Conservation (phyloP, 2,797 vertebrate genomes). For the Bradypodion ventrale region DNA sequence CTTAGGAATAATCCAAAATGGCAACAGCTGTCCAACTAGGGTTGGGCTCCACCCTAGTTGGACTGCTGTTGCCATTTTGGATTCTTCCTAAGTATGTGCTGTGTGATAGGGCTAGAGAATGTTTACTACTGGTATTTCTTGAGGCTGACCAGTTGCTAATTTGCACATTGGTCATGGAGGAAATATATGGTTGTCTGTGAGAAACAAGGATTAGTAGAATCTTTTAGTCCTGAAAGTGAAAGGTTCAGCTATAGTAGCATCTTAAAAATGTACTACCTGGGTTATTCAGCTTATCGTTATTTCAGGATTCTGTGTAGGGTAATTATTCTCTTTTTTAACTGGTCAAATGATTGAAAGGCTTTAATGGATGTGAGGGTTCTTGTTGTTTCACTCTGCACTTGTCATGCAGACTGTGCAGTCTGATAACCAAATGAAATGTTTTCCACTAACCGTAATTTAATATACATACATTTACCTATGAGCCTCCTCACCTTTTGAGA, state of each 20-base stretch:
- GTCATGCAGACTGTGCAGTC: not conserved
- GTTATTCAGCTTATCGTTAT: not conserved
- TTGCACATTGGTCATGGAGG: not conserved
- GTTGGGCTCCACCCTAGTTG: too few species aligned
- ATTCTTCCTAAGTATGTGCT: too few species aligned
- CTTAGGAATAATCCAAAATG: too few species aligned
- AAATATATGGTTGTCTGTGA: slow-evolving; percentile 22
- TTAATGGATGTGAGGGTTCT: not conserved
- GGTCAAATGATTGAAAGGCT: not conserved
- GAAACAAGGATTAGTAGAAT: slow-evolving; percentile 18
- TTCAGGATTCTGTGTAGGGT: not conserved
- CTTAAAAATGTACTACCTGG: not conserved
- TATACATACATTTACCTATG: too few species aligned
- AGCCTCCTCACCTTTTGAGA: too few species aligned
- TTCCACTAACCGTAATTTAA: too few species aligned
- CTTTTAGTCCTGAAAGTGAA: not conserved
- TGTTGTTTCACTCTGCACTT: not conserved
- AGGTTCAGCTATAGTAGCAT: not conserved
- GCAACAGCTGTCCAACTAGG: too few species aligned
- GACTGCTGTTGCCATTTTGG: too few species aligned
- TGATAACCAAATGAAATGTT: not conserved
- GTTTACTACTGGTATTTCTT: not conserved
- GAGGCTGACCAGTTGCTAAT: slow-evolving; percentile 12
- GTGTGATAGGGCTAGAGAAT: not conserved
- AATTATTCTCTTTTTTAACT: not conserved